These are phyloP conservation scores for Coracopsis vasa DNA, from an alignment of 2,113 vertebrate species.

Conservation along the genomic window DNA sequence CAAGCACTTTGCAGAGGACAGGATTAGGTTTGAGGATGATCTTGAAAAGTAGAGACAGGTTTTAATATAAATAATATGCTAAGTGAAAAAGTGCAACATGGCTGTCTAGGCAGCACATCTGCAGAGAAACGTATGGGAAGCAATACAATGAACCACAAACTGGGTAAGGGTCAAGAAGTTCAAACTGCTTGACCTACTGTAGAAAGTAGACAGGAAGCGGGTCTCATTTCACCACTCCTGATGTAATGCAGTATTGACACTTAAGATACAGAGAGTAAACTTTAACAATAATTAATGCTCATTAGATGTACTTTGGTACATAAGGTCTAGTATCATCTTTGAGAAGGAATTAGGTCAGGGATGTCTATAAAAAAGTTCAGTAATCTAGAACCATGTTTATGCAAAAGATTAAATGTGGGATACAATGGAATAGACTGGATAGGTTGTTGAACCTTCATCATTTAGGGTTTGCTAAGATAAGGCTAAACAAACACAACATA, in stretches of 20 bases:
- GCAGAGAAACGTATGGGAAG: not conserved
- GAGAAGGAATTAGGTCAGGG: not conserved
- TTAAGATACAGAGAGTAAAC: not conserved
- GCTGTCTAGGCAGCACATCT: not conserved
- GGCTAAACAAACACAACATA: not conserved
- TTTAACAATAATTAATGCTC: not conserved
- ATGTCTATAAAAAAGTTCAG: not conserved
- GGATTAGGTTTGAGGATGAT: not conserved
- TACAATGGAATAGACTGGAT: not conserved
- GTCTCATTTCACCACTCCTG: accelerated
- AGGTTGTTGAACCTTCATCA: not conserved
- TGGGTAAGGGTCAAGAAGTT: not conserved
- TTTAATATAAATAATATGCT: not conserved
- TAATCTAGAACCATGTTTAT: not conserved
- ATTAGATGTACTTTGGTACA: not conserved
- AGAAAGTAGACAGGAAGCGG: not conserved
- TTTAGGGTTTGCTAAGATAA: not conserved
- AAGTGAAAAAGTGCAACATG: not conserved
- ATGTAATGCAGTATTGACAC: not conserved
- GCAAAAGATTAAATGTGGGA: not conserved
- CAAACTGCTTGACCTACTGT: not conserved
- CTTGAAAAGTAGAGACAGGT: not conserved
- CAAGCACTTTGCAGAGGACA: not conserved
- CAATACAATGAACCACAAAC: not conserved
- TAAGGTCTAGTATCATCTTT: not conserved